Conservation (phyloP, 2,797 vertebrate genomes). For the Rallus crepitans region DNA sequence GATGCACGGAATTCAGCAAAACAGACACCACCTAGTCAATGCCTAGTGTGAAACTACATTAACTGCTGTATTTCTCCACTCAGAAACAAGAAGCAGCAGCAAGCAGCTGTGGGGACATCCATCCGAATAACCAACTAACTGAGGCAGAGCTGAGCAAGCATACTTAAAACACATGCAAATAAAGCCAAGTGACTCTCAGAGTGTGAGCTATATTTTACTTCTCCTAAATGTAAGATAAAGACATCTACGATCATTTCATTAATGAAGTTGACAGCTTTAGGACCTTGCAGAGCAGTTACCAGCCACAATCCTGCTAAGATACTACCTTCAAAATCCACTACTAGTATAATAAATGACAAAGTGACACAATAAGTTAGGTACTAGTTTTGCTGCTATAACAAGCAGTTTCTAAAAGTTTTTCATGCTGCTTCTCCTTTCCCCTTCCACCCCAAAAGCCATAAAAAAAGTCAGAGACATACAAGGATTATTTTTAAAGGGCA, state of each 20-base stretch:
- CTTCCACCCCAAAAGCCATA: neutral
- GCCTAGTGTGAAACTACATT: neutral
- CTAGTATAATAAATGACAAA: neutral
- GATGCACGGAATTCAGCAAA: neutral
- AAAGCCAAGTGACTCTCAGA: neutral
- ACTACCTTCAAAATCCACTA: neutral
- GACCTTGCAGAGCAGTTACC: neutral
- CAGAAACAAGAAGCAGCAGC: neutral
- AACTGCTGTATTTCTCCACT: neutral
- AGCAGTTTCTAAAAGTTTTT: neutral
- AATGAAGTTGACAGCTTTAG: neutral
- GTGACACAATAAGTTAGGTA: neutral
- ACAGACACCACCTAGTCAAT: neutral
- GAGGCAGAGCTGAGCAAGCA: neutral
- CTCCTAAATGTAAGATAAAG: neutral
- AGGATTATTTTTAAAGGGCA: neutral
- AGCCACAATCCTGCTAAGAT: neutral
- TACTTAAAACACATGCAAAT: constrained; percentile 10
- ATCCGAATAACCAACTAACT: constrained; percentile 7
- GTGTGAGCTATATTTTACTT: neutral
- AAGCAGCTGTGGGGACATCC: constrained; percentile 6
- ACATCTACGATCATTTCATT: neutral
- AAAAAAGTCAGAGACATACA: neutral
- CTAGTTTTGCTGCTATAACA: neutral
- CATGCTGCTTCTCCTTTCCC: neutral